Conservation (phyloP, 2,888 invertebrate species). For the Orchestes rusci region DNA sequence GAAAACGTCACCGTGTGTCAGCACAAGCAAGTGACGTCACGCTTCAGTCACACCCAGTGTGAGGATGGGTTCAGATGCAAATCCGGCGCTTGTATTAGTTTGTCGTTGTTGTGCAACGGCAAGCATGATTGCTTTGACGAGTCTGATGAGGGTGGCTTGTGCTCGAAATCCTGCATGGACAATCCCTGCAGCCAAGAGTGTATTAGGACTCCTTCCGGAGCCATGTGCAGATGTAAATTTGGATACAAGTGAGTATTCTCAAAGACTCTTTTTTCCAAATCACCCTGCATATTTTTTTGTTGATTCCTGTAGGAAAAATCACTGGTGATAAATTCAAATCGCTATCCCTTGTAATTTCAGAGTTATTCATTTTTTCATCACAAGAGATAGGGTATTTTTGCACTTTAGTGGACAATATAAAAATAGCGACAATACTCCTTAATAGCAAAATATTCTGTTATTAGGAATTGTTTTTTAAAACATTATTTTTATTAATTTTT, state of each 20-base stretch:
- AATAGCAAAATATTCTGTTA: too few species aligned
- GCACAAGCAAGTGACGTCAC: not conserved
- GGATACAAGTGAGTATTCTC: slow-evolving; percentile 49
- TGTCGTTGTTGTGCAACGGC: slow-evolving; percentile 57
- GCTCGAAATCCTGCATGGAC: slow-evolving; percentile 48
- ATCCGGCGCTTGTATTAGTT: slow-evolving; percentile 59
- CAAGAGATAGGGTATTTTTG: too few species aligned
- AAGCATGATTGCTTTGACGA: slow-evolving; percentile 58
- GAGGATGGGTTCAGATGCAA: slow-evolving; percentile 49
- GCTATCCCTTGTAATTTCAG: too few species aligned
- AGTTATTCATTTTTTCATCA: not conserved
- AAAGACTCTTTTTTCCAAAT: not conserved
- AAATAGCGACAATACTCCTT: too few species aligned
- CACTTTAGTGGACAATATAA: too few species aligned
- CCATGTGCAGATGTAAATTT: slow-evolving; percentile 55
- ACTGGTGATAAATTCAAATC: too few species aligned
- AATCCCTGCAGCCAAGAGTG: slow-evolving; percentile 54
- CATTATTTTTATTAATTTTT: too few species aligned
- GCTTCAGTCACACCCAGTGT: slow-evolving; percentile 33
- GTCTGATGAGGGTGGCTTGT: slow-evolving; percentile 62
- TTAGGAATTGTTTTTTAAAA: too few species aligned
- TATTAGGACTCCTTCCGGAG: slow-evolving; percentile 57
- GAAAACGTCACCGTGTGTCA: slow-evolving; percentile 43
- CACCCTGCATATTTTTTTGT: not conserved
- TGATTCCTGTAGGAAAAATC: too few species aligned